A percentile compares a stretch with the other conserved stretches of the same genome.
Conservation (phyloP, 1,140 invertebrate species). For the Zelostemma sp. region DNA sequence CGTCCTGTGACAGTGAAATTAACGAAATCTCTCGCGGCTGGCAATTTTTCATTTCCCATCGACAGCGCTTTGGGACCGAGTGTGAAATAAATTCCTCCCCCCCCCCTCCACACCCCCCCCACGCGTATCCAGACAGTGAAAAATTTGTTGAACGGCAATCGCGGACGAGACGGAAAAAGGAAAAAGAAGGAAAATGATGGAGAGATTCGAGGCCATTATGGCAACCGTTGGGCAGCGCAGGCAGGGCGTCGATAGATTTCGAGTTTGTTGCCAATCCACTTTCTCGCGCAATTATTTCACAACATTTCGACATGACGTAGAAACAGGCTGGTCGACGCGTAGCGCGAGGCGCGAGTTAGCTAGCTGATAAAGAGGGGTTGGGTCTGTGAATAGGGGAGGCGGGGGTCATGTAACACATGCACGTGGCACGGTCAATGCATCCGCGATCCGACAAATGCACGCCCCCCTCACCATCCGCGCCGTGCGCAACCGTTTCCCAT, state of each 20-base stretch:
- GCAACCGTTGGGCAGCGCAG: constrained; percentile 35
- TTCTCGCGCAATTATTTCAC: constrained; percentile 68
- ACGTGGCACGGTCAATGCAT: constrained; percentile 67
- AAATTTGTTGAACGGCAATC: constrained; percentile 7
- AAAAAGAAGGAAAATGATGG: constrained; percentile 12
- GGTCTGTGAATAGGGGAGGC: constrained; percentile 13
- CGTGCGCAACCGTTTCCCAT: constrained; percentile 25
- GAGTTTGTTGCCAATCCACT: constrained; percentile 65
- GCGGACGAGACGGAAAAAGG: constrained; percentile 13
- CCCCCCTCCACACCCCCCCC: too few species aligned
- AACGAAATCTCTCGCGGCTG: not conserved
- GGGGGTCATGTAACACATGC: constrained; percentile 66
- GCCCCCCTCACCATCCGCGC: constrained; percentile 13
- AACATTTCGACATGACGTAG: constrained; percentile 66
- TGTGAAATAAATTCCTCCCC: not conserved
- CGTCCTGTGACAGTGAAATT: constrained; percentile 1
- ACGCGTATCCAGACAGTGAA: not conserved
- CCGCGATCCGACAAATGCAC: constrained; percentile 61
- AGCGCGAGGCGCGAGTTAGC: constrained; percentile 21
- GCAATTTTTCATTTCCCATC: not conserved
- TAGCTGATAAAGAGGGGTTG: constrained; percentile 14
- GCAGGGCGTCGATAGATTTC: constrained; percentile 57
- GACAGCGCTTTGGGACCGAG: not conserved
- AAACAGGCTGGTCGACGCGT: constrained; percentile 38
- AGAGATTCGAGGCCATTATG: constrained; percentile 28